These are phyloP conservation scores for Drosophila melanogaster DNA, from an alignment of 1,140 invertebrate genomes.

Conservation along the genomic window DNA sequence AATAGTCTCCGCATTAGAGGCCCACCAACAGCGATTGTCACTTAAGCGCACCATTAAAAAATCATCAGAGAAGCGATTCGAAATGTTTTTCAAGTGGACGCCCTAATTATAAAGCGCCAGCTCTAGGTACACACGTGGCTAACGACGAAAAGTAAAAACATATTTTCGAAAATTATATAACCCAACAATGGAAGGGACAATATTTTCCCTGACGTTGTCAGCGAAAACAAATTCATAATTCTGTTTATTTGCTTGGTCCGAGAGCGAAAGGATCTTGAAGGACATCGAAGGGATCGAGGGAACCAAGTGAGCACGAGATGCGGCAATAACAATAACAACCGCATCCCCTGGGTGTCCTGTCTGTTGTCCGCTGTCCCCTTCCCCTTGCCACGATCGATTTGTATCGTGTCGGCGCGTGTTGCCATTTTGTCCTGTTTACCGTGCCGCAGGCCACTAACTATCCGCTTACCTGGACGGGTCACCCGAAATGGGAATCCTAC, in stretches of 20 bases:
- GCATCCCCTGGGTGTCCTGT: conserved; percentile 37
- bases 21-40: conserved; percentile 1
- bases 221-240: conserved; percentile 62
- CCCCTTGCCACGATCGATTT: conserved; percentile 65
- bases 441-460: conserved; percentile 25
- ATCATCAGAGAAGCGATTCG: conserved; percentile 30
- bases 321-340: conserved; percentile 41
- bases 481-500: conserved; percentile 19
- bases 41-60: conserved; percentile 28
- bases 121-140: conserved; percentile 28
- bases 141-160: conserved; percentile 33
- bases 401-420: conserved; percentile 78
- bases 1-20: background rate
- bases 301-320: conserved; percentile 16
- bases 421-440: conserved; percentile 66
- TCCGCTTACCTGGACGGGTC: conserved; percentile 48
- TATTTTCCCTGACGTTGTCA: conserved; percentile 51
- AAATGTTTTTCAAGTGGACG: conserved; percentile 33
- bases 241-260: conserved; percentile 60
- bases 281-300: conserved; percentile 12
- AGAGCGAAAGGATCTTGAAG: conserved; percentile 23
- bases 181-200: conserved; percentile 48
- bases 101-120: conserved; percentile 76
- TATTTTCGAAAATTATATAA: conserved; percentile 73
- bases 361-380: conserved; percentile 11